A percentile compares a stretch with the other conserved stretches of the same genome.
These are phyloP conservation scores for Brachionus calyciflorus DNA, from an alignment of 1,140 invertebrate species.

Conservation along the genomic window DNA sequence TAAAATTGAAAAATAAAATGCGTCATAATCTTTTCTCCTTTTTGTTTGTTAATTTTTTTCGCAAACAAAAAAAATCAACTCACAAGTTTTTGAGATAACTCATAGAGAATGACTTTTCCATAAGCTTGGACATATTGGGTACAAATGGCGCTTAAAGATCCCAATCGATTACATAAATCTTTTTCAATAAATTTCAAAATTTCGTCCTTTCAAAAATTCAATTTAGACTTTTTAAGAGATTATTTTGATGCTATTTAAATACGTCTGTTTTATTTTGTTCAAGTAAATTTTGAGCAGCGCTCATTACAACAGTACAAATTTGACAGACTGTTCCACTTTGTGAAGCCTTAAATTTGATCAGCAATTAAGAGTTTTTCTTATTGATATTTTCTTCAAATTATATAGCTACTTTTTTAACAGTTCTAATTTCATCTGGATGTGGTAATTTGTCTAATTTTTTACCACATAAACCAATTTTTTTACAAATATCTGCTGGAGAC, in stretches of 20 bases:
- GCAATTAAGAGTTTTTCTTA: no score
- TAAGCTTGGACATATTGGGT: conserved; percentile 28
- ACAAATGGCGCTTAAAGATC: conserved; percentile 19
- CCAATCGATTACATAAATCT: conserved; percentile 29
- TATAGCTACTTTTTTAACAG: neutral
- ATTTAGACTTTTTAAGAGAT: neutral
- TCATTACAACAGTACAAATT: conserved; percentile 41
- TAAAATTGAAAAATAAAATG: neutral
- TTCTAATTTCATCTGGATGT: neutral
- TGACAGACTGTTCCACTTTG: conserved; percentile 32
- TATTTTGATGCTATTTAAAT: neutral
- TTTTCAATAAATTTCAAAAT: conserved; percentile 37
- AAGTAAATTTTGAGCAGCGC: conserved; percentile 36
- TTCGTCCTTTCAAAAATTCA: conserved; percentile 24
- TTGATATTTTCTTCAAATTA: no score
- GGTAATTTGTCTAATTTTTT: conserved; percentile 13
- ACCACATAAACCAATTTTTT: conserved; percentile 17
- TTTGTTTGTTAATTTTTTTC: neutral
- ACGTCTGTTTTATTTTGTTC: conserved; percentile 44
- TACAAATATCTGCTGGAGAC: neutral
- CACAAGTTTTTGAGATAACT: conserved; percentile 34
- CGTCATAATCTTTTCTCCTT: no score
- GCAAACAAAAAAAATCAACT: neutral
- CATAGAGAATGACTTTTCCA: conserved; percentile 39
- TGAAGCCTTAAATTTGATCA: no score